A percentile compares a stretch with the other conserved stretches of the same genome.
These are phyloP conservation scores for Scaptomyza hsui DNA, from an alignment of 1,140 invertebrate species.

Conservation along the genomic window DNA sequence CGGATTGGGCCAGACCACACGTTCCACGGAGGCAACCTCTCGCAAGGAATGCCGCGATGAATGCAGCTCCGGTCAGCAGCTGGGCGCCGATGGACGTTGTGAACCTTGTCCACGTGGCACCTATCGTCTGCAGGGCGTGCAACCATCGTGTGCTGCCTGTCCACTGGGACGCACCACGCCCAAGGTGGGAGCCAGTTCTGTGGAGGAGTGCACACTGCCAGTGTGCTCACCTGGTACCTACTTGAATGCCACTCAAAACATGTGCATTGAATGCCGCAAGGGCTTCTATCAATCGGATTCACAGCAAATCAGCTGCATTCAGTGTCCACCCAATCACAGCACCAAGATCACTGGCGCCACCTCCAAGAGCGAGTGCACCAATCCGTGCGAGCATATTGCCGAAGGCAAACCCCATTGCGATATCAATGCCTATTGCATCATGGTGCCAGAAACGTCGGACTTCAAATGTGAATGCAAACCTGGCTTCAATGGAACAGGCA, in stretches of 20 bases:
- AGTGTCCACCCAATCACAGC: constrained; percentile 96
- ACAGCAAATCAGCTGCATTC: constrained; percentile 94
- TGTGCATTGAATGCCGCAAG: constrained; percentile 94
- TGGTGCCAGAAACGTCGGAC: constrained; percentile 92
- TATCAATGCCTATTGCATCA: constrained; percentile 93
- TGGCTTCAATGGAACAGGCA: constrained; percentile 95
- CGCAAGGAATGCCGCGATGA: constrained; percentile 94
- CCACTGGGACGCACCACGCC: constrained; percentile 95
- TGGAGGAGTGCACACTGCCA: constrained; percentile 96
- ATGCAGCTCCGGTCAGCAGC: constrained; percentile 94
- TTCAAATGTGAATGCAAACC: constrained; percentile 97
- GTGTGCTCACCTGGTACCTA: constrained; percentile 93
- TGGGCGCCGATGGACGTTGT: constrained; percentile 95
- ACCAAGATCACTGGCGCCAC: constrained; percentile 91
- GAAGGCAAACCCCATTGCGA: constrained; percentile 92
- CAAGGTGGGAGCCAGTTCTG: constrained; percentile 90
- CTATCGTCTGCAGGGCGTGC: constrained; percentile 93
- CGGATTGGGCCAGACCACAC: constrained; percentile 95
- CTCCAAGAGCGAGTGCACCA: constrained; percentile 93
- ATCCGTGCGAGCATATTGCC: constrained; percentile 92
- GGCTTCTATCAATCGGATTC: constrained; percentile 96
- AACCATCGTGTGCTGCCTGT: constrained; percentile 94
- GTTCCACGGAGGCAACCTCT: constrained; percentile 95
- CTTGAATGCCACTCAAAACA: constrained; percentile 92
- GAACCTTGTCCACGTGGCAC: constrained; percentile 96